Conservation (phyloP, 2,888 invertebrate genomes). For the Brachynemurus nebulosus region DNA sequence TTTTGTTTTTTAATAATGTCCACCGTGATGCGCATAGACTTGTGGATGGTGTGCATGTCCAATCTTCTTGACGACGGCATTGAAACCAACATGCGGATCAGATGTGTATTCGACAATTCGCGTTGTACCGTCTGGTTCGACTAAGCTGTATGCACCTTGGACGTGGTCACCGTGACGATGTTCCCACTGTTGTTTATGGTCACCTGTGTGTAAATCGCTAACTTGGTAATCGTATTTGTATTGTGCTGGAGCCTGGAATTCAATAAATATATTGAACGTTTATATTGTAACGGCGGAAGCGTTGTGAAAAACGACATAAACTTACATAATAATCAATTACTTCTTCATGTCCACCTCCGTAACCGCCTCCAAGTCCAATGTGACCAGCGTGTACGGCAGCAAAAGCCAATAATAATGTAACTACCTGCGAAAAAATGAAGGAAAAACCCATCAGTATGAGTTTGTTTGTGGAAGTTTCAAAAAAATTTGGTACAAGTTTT, state of each 20-base stretch:
- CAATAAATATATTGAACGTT: too few species aligned
- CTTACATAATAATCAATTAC: conserved; percentile 4
- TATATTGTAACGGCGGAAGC: not conserved
- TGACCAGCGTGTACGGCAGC: too few species aligned
- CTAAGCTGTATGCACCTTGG: conserved; percentile 28
- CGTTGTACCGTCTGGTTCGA: conserved; percentile 30
- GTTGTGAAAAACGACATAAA: not conserved
- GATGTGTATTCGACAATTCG: conserved; percentile 30
- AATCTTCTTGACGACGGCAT: conserved; percentile 20
- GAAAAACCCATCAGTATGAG: too few species aligned
- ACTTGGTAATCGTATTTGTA: conserved; percentile 16
- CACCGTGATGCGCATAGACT: not conserved
- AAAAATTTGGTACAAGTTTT: too few species aligned
- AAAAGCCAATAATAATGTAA: too few species aligned
- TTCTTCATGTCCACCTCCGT: not conserved
- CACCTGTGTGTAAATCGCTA: conserved; percentile 15
- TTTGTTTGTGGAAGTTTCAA: too few species aligned
- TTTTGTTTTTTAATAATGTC: not conserved
- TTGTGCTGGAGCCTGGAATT: conserved; percentile 7
- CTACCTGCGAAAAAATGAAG: too few species aligned
- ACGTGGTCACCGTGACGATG: conserved; percentile 26
- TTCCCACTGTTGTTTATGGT: conserved; percentile 17
- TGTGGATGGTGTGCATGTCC: conserved; percentile 3
- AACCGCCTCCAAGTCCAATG: too few species aligned
- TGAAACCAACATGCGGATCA: conserved; percentile 27